A percentile compares a stretch with the other conserved stretches of the same genome.
phyloP scores from a whole-genome alignment of 2,797 vertebrate genomes.

The Kryptolebias ocellatus region DNA sequence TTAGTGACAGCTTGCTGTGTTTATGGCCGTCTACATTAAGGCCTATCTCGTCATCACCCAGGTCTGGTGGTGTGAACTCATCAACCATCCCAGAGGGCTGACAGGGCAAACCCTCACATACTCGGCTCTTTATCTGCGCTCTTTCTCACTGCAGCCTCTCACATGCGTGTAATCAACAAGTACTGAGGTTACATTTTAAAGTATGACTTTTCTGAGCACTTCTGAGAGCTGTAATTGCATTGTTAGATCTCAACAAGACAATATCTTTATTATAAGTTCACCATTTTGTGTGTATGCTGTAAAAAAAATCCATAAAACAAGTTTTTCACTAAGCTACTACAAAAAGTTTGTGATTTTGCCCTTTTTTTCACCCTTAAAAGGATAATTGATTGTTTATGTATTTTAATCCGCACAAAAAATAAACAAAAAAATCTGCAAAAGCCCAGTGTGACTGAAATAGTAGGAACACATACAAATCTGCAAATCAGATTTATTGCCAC shows the following conservation, averaged over 20 bases:
- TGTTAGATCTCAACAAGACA: too few relatives aligned
- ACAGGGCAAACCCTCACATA: constrained; percentile 39
- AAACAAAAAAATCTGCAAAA: background rate
- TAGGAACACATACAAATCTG: constrained; percentile 21
- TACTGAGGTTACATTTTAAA: constrained; percentile 6
- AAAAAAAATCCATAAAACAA: too few relatives aligned
- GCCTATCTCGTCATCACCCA: constrained; percentile 73
- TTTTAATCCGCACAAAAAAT: background rate
- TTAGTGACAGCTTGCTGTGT: constrained; percentile 89
- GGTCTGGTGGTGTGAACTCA: constrained; percentile 80
- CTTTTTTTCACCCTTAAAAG: too few relatives aligned
- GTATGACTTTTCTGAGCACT: background rate
- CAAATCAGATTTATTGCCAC: constrained; percentile 31
- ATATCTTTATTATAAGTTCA: too few relatives aligned
- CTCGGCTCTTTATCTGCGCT: constrained; percentile 24
- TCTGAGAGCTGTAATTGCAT: too few relatives aligned
- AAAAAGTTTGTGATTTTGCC: too few relatives aligned
- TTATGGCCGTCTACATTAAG: constrained; percentile 92
- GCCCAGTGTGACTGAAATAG: background rate
- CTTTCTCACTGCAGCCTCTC: constrained; percentile 9
- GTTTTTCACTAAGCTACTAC: too few relatives aligned
- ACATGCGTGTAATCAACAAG: constrained; percentile 2
- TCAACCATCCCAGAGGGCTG: constrained; percentile 82
- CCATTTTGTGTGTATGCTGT: too few relatives aligned
- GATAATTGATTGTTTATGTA: background rate